phyloP scores from a whole-genome alignment of 2,113 vertebrate genomes.

The Rhynchomys soricoides region DNA sequence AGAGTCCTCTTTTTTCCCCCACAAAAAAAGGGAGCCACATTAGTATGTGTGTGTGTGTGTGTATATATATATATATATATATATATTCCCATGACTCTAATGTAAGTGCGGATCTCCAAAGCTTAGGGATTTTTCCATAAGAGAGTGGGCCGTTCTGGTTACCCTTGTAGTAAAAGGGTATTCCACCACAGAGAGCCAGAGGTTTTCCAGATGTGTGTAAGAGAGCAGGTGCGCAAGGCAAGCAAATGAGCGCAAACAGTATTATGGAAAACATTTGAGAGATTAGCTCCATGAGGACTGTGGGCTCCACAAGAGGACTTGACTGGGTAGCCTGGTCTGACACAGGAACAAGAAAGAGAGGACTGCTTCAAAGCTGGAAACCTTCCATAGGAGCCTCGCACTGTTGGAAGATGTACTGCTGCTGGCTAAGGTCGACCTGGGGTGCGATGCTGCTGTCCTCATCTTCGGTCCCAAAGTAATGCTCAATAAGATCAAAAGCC shows the following conservation, averaged over 20 bases:
- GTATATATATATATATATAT: too few species aligned
- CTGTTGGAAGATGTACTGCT: slow-evolving; percentile 99
- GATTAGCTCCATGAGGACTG: slow-evolving; percentile 87
- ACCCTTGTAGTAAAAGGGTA: slow-evolving; percentile 84
- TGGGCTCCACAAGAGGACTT: slow-evolving; percentile 86
- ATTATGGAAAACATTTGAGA: slow-evolving; percentile 88
- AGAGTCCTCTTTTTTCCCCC: slow-evolving; percentile 77
- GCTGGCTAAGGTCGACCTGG: slow-evolving; percentile 97
- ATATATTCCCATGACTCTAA: slow-evolving; percentile 83
- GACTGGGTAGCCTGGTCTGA: slow-evolving; percentile 80
- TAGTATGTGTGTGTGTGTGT: slow-evolving; percentile 81
- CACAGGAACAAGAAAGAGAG: slow-evolving; percentile 78
- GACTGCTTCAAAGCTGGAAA: slow-evolving; percentile 95
- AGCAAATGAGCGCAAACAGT: slow-evolving; percentile 90
- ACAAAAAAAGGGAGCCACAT: slow-evolving; percentile 82
- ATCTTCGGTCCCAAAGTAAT: slow-evolving; percentile 97
- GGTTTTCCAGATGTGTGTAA: slow-evolving; percentile 89
- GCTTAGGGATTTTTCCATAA: slow-evolving; percentile 82
- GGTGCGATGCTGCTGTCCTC: slow-evolving; percentile 96
- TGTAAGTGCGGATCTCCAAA: slow-evolving; percentile 83
- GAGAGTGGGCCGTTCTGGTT: slow-evolving; percentile 81
- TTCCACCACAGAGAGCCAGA: slow-evolving; percentile 87
- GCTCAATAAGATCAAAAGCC: slow-evolving; percentile 98
- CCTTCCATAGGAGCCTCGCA: slow-evolving; percentile 98
- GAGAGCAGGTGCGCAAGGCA: slow-evolving; percentile 89